phyloP scores from a whole-genome alignment of 2,888 invertebrate genomes.

The Polylopha cassiicola region DNA sequence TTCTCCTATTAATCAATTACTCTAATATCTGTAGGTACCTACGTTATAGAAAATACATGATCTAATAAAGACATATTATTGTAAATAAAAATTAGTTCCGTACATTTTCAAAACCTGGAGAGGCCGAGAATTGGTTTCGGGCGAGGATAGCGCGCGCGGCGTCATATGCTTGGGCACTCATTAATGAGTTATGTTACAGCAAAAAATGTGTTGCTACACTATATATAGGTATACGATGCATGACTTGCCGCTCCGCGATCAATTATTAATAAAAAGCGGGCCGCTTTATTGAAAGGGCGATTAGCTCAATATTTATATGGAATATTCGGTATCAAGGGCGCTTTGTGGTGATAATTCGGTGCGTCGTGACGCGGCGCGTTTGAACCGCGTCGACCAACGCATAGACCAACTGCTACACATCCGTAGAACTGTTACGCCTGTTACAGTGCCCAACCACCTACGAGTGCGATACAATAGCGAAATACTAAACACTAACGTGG shows the following conservation, averaged over 20 bases:
- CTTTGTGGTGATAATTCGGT: conserved; percentile 76
- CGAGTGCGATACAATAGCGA: too few relatives aligned
- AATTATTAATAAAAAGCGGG: conserved; percentile 77
- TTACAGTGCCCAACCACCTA: too few relatives aligned
- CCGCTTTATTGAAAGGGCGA: conserved; percentile 78
- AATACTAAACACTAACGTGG: too few relatives aligned
- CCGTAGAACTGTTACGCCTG: conserved; percentile 32
- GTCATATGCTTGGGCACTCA: conserved; percentile 58
- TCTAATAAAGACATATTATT: neutral
- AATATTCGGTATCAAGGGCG: conserved; percentile 77
- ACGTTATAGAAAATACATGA: too few relatives aligned
- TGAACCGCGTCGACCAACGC: conserved; percentile 53
- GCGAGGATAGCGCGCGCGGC: conserved; percentile 44
- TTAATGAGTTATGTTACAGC: conserved; percentile 68
- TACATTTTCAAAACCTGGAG: conserved; percentile 52
- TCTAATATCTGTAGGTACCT: too few relatives aligned
- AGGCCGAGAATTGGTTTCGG: conserved; percentile 61
- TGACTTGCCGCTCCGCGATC: conserved; percentile 73
- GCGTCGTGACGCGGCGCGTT: conserved; percentile 72
- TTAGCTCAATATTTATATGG: conserved; percentile 78
- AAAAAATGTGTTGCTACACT: conserved; percentile 70
- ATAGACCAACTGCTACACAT: conserved; percentile 56
- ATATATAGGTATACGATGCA: conserved; percentile 55
- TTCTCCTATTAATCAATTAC: too few relatives aligned
- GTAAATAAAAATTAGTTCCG: conserved; percentile 66